These are phyloP conservation scores for Helarctos malayanus DNA, from an alignment of 2,797 vertebrate species.

Conservation along the genomic window DNA sequence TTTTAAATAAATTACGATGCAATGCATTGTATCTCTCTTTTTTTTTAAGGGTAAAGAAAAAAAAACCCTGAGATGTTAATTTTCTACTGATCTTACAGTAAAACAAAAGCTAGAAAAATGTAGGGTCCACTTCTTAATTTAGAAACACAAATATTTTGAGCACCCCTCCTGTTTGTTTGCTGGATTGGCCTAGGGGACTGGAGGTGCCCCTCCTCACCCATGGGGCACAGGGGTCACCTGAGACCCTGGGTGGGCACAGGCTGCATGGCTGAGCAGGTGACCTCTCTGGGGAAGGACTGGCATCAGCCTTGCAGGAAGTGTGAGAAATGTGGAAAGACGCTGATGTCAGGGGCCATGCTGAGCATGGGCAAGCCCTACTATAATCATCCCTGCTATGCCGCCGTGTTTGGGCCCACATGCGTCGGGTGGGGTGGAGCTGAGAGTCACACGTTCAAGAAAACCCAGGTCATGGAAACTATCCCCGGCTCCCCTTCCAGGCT, in stretches of 20 bases:
- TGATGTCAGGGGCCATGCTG: conserved; percentile 94
- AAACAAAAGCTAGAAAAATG: conserved; percentile 37
- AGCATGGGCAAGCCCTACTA: conserved; percentile 98
- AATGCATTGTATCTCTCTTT: not conserved
- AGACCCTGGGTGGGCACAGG: not conserved
- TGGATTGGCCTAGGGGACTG: not conserved
- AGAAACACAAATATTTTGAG: not conserved
- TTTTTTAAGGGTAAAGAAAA: not conserved
- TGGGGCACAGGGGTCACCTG: not conserved
- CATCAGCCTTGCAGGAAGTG: conserved; percentile 96
- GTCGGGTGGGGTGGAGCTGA: conserved; percentile 96
- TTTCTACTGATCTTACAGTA: conserved; percentile 49
- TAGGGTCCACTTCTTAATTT: not conserved
- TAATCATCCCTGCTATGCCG: conserved; percentile 95
- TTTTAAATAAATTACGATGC: not conserved
- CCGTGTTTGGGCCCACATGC: conserved; percentile 96
- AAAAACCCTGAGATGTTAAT: not conserved
- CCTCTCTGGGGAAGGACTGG: conserved; percentile 95
- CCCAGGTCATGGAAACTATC: conserved; percentile 63
- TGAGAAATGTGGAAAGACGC: conserved; percentile 96
- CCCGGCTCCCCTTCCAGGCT: not conserved
- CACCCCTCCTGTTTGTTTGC: not conserved
- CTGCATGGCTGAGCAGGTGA: conserved; percentile 91
- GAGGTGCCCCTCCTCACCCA: not conserved
- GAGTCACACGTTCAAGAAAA: conserved; percentile 94